These are phyloP conservation scores for Agraylea sexmaculata DNA, from an alignment of 1,140 invertebrate species.

Conservation along the genomic window DNA sequence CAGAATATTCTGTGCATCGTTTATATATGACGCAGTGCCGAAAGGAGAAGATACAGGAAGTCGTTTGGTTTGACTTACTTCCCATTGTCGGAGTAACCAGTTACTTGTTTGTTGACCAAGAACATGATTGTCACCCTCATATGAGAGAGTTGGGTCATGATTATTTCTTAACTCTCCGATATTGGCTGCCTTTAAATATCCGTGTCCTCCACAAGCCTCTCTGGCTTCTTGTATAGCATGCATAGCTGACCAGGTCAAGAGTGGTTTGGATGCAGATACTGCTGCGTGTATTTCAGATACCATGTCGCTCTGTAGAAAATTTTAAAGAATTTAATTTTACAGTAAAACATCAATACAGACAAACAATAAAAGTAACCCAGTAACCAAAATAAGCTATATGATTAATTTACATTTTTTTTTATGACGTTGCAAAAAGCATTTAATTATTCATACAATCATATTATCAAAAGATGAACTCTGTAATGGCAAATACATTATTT, in stretches of 20 bases:
- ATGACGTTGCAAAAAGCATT: not conserved
- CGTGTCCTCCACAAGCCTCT: constrained; percentile 81
- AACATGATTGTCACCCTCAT: constrained; percentile 95
- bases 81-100: constrained; percentile 64
- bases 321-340: not conserved
- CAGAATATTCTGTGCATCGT: constrained; percentile 39
- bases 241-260: constrained; percentile 71
- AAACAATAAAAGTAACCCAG: constrained; percentile 10
- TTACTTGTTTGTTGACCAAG: constrained; percentile 90
- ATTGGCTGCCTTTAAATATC: constrained; percentile 65
- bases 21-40: constrained; percentile 50
- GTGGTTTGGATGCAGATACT: constrained; percentile 77
- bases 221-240: constrained; percentile 83
- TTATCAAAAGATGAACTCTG: not conserved
- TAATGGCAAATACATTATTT: not conserved
- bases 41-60: constrained; percentile 43
- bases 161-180: constrained; percentile 75
- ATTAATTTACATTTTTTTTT: not conserved
- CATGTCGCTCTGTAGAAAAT: constrained; percentile 43
- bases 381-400: too few relatives aligned
- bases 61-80: constrained; percentile 33
- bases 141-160: constrained; percentile 87
- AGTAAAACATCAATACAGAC: constrained; percentile 12
- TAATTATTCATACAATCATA: too few relatives aligned
- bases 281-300: constrained; percentile 85